These are phyloP conservation scores for Drosophila recens DNA, from an alignment of 2,888 invertebrate species.

Conservation along the genomic window DNA sequence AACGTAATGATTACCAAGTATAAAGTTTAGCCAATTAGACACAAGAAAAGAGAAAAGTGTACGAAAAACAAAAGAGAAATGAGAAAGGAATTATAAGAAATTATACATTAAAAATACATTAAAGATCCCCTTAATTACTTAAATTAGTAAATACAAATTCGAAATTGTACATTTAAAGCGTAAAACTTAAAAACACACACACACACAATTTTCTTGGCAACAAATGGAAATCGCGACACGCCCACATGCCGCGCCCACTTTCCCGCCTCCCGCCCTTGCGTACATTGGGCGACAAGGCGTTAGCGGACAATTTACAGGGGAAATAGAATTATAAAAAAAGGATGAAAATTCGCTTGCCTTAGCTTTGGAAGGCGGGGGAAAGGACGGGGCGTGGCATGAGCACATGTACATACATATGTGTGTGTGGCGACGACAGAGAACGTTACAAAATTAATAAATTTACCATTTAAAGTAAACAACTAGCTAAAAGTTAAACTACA, in stretches of 20 bases:
- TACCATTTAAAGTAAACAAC: slow-evolving; percentile 77
- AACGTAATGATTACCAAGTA: slow-evolving; percentile 68
- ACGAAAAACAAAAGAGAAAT: slow-evolving; percentile 43
- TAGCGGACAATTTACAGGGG: slow-evolving; percentile 5
- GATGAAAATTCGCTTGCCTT: slow-evolving; percentile 35
- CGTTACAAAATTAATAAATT: slow-evolving; percentile 78
- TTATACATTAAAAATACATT: slow-evolving; percentile 62
- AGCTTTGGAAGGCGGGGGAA: slow-evolving; percentile 7
- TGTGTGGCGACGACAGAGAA: slow-evolving; percentile 30
- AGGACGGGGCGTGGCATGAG: background rate
- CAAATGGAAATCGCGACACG: slow-evolving; percentile 8
- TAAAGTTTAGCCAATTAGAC: slow-evolving; percentile 79
- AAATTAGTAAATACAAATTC: slow-evolving; percentile 79
- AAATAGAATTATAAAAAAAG: background rate
- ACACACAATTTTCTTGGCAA: slow-evolving; percentile 11
- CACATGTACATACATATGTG: slow-evolving; percentile 5
- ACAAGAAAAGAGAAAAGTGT: slow-evolving; percentile 63
- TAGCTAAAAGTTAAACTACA: slow-evolving; percentile 81
- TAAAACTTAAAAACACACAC: slow-evolving; percentile 13
- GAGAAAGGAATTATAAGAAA: slow-evolving; percentile 57
- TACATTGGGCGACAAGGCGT: slow-evolving; percentile 15
- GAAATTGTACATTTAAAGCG: slow-evolving; percentile 75
- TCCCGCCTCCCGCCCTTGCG: background rate
- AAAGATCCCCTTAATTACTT: slow-evolving; percentile 67
- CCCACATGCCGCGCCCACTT: slow-evolving; percentile 3